A percentile compares a stretch with the other conserved stretches of the same genome.
Conservation (phyloP, 2,797 vertebrate genomes). For the Moxostoma hubbsi region DNA sequence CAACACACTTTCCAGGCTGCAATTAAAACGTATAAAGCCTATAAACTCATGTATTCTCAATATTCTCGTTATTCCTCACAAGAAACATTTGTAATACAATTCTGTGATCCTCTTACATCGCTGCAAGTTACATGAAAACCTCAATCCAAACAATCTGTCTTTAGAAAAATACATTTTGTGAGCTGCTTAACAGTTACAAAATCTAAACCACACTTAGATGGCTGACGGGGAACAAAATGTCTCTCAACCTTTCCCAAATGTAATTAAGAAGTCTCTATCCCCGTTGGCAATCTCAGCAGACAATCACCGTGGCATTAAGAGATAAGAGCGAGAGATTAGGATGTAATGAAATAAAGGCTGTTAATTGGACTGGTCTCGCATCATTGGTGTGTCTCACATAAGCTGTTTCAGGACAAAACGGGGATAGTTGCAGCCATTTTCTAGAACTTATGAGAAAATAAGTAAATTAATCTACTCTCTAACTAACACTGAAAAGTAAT, state of each 20-base stretch:
- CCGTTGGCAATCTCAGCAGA: conserved; percentile 57
- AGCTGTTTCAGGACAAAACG: conserved; percentile 37
- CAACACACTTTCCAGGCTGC: conserved; percentile 17
- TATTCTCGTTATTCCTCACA: conserved; percentile 10
- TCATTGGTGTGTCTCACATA: conserved; percentile 36
- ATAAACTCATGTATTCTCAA: conserved; percentile 23
- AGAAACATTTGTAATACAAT: conserved; percentile 28
- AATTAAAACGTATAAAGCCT: conserved; percentile 34
- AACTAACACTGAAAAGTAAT: conserved; percentile 12
- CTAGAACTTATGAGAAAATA: conserved; percentile 35
- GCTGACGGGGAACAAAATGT: conserved; percentile 11
- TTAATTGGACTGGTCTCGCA: conserved; percentile 48
- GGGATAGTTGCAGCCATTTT: background rate
- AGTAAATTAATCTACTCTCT: conserved; percentile 30
- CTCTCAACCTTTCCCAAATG: conserved; percentile 55
- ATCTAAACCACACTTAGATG: conserved; percentile 12
- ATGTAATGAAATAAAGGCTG: conserved; percentile 63
- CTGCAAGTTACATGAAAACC: conserved; percentile 38
- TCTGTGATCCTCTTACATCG: conserved; percentile 15
- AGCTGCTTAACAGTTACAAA: conserved; percentile 38
- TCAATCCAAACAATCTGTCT: conserved; percentile 18
- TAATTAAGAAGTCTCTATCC: conserved; percentile 64
- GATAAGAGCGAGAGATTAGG: conserved; percentile 66
- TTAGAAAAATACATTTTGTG: conserved; percentile 29
- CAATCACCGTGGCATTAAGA: conserved; percentile 61